A percentile compares a stretch with the other conserved stretches of the same genome.
Conservation (phyloP, 2,797 vertebrate genomes). For the Chelmon rostratus region DNA sequence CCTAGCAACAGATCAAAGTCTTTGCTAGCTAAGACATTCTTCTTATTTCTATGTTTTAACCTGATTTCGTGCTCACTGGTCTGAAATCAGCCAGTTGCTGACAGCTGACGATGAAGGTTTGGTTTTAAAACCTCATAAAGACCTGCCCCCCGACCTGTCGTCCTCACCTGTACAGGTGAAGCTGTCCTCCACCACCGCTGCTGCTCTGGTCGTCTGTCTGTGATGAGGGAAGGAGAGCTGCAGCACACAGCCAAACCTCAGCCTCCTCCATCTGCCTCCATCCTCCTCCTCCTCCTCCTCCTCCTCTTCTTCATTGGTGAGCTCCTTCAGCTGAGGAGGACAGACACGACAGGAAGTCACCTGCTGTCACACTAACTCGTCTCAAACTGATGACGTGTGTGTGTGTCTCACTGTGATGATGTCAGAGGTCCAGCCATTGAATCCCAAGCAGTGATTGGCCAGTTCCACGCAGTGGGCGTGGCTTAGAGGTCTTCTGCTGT, state of each 20-base stretch:
- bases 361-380: neutral
- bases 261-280: slow-evolving; percentile 18
- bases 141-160: too few species aligned
- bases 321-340: slow-evolving; percentile 85
- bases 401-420: slow-evolving; percentile 86
- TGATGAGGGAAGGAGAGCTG: slow-evolving; percentile 85
- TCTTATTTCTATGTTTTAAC: too few species aligned
- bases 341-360: slow-evolving; percentile 23
- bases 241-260: slow-evolving; percentile 87
- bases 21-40: too few species aligned
- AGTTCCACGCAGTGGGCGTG: slow-evolving; percentile 88
- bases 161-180: slow-evolving; percentile 57
- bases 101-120: too few species aligned
- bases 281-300: slow-evolving; percentile 33
- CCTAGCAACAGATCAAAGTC: too few species aligned
- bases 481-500: slow-evolving; percentile 75
- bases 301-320: slow-evolving; percentile 60
- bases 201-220: slow-evolving; percentile 74
- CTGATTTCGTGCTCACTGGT: too few species aligned
- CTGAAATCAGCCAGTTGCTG: too few species aligned
- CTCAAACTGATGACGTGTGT: neutral
- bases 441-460: slow-evolving; percentile 91
- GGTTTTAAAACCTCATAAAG: too few species aligned
- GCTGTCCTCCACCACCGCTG: slow-evolving; percentile 82
- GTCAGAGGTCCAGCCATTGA: slow-evolving; percentile 89